Percentiles rank a stretch among this genome's conserved stretches.
phyloP scores from a whole-genome alignment of 2,797 vertebrate species.

The Notamacropus eugenii region DNA sequence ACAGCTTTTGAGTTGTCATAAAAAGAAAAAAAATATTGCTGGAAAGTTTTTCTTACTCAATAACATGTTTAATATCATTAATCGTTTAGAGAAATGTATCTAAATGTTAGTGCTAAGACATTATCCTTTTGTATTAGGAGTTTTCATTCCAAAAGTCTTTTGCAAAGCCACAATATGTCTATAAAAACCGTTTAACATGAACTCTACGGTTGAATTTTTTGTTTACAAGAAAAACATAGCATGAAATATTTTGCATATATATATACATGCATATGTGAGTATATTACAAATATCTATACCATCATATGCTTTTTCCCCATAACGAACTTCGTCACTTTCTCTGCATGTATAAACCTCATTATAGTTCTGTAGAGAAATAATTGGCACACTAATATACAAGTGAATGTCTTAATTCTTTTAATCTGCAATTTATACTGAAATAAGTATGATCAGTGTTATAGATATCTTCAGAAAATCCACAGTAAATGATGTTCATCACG shows the following conservation, averaged over 20 bases:
- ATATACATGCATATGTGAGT: no score
- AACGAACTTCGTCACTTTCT: not conserved
- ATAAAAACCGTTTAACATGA: not conserved
- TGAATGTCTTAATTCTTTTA: not conserved
- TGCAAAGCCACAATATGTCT: not conserved
- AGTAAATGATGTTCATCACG: no score
- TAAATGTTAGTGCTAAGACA: not conserved
- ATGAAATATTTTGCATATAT: not conserved
- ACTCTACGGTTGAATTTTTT: not conserved
- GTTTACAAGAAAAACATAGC: not conserved
- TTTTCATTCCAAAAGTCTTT: not conserved
- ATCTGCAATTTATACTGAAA: not conserved
- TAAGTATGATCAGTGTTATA: not conserved
- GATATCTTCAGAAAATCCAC: no score
- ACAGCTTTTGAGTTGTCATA: not conserved
- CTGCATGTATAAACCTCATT: not conserved
- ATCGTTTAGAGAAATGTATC: not conserved
- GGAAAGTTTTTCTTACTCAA: conserved; percentile 12
- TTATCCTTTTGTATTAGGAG: not conserved
- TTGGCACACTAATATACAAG: not conserved
- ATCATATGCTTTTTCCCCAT: not conserved
- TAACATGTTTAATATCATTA: not conserved
- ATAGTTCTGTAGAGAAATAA: not conserved
- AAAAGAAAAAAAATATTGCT: not conserved
- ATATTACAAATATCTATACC: not conserved